These are phyloP conservation scores for Fistularia tabacaria DNA, from an alignment of 2,797 vertebrate species.

Conservation along the genomic window DNA sequence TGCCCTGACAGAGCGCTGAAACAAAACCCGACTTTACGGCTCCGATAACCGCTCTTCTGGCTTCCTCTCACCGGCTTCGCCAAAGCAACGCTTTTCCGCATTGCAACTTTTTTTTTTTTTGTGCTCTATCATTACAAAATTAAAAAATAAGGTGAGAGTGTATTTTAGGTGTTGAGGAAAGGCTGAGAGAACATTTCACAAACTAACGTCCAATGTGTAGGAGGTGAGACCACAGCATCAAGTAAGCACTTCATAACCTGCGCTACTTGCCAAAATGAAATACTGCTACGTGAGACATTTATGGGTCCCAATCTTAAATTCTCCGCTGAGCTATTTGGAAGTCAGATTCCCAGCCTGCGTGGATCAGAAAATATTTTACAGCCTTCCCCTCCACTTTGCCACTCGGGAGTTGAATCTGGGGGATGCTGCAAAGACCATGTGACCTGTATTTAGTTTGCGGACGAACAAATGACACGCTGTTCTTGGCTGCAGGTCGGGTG, in stretches of 20 bases:
- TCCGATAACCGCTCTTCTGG: too few relatives aligned
- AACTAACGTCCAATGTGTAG: conserved; percentile 49
- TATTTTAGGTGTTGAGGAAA: conserved; percentile 36
- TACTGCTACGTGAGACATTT: conserved; percentile 55
- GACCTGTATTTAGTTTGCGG: conserved; percentile 44
- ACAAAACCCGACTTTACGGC: not conserved
- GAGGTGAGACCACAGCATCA: conserved; percentile 61
- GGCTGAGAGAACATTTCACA: conserved; percentile 37
- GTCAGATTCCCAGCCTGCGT: conserved; percentile 48
- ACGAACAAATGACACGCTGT: conserved; percentile 50
- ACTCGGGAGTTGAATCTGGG: conserved; percentile 39
- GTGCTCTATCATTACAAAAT: conserved; percentile 20
- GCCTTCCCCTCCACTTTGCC: conserved; percentile 30
- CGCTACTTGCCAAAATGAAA: conserved; percentile 52
- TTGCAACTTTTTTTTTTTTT: conserved; percentile 10
- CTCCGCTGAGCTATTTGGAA: conserved; percentile 53
- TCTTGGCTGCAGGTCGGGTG: conserved; percentile 37
- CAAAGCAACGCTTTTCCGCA: conserved; percentile 12
- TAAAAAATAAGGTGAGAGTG: conserved; percentile 24
- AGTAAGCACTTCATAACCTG: conserved; percentile 55
- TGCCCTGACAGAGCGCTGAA: conserved; percentile 15
- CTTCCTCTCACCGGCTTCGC: not conserved
- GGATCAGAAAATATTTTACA: conserved; percentile 44
- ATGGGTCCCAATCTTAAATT: conserved; percentile 59
- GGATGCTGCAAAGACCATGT: conserved; percentile 34